Conservation (phyloP, 2,888 invertebrate species). For the Hetaerina titia region DNA sequence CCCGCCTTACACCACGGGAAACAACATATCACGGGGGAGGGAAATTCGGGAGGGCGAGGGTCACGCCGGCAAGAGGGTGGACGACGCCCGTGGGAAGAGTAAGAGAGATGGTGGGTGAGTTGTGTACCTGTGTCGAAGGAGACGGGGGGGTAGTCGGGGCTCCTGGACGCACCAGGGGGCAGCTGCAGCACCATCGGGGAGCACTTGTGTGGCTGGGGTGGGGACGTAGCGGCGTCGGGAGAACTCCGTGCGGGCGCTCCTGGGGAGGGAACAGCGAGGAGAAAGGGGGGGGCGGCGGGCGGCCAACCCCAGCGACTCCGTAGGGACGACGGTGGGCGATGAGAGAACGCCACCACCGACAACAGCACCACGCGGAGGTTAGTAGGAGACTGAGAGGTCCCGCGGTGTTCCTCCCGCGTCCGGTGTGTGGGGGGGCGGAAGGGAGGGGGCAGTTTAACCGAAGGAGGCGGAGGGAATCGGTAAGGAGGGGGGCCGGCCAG, state of each 20-base stretch:
- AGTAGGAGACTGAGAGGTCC: not conserved
- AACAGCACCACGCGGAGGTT: not conserved
- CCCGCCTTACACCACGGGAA: not conserved
- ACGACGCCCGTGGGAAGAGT: not conserved
- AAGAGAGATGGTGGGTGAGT: not conserved
- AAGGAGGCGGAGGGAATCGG: not conserved
- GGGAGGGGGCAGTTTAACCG: not conserved
- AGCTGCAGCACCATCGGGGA: slow-evolving; percentile 61
- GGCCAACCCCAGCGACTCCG: not conserved
- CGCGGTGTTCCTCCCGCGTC: not conserved
- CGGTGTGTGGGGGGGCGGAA: not conserved
- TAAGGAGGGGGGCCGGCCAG: not conserved
- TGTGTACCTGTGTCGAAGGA: slow-evolving; percentile 52
- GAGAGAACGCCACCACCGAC: not conserved
- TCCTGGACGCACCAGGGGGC: slow-evolving; percentile 59
- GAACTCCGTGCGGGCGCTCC: not conserved
- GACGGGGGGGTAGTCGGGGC: slow-evolving; percentile 60
- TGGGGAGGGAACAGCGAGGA: not conserved
- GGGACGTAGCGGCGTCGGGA: not conserved
- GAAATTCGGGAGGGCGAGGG: not conserved
- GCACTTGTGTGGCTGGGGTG: not conserved
- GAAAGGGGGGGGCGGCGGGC: not conserved
- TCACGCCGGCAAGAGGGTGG: not conserved
- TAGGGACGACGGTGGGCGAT: not conserved
- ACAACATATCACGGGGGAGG: not conserved